Evolutionary conservation across 1,140 invertebrate species (phyloP).

Genomic region (Muscidifurax raptorellus): DNA sequence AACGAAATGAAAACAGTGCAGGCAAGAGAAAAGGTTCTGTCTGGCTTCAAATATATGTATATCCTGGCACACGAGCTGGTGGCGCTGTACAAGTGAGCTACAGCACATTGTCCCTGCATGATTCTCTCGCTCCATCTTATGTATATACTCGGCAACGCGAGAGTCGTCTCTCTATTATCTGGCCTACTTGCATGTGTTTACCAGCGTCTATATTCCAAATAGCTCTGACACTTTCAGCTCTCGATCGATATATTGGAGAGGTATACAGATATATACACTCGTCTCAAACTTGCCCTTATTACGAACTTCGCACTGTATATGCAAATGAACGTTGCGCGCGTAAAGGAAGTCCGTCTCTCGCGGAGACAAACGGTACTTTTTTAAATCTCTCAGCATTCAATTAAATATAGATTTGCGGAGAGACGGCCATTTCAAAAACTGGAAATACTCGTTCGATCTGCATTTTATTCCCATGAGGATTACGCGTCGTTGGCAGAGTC

Average conservation of each 20-base stretch:
- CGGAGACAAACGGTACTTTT: too few relatives aligned
- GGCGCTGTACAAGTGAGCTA: constrained; percentile 57
- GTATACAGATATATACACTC: too few relatives aligned
- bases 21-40: background rate
- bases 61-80: too few relatives aligned
- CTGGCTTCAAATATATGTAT: background rate
- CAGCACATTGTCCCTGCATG: constrained; percentile 55
- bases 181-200: constrained; percentile 69
- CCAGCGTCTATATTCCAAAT: constrained; percentile 20
- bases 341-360: too few relatives aligned
- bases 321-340: too few relatives aligned
- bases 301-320: background rate
- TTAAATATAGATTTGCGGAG: too few relatives aligned
- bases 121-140: constrained; percentile 19
- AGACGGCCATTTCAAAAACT: too few relatives aligned
- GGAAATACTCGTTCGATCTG: too few relatives aligned
- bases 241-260: background rate
- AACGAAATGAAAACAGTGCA: background rate
- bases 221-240: background rate
- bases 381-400: too few relatives aligned
- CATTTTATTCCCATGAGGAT: too few relatives aligned
- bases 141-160: too few relatives aligned
- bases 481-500: too few relatives aligned
- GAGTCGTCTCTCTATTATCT: constrained; percentile 47
- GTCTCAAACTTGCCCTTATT: background rate